Conservation (phyloP, 2,113 vertebrate species). For the Lophius piscatorius region DNA sequence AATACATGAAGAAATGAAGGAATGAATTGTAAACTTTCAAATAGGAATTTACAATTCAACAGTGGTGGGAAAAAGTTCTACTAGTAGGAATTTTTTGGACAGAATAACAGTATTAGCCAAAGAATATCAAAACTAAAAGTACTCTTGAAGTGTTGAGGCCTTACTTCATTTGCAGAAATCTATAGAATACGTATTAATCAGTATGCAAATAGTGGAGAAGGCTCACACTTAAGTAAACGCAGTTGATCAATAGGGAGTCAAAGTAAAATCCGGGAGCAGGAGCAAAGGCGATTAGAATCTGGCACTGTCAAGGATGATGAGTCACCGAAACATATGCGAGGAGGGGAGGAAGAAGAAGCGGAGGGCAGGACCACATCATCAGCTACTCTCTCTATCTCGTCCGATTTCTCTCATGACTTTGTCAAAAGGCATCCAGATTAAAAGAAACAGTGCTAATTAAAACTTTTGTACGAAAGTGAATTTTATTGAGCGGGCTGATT, state of each 20-base stretch:
- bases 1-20: too few species aligned
- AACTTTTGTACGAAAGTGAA: constrained; percentile 59
- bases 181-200: neutral
- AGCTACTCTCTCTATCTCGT: constrained; percentile 30
- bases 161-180: neutral
- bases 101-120: too few species aligned
- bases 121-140: too few species aligned
- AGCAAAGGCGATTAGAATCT: constrained; percentile 68
- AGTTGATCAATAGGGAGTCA: constrained; percentile 24
- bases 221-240: neutral
- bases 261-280: constrained; percentile 60
- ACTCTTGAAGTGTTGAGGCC: too few species aligned
- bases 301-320: constrained; percentile 66
- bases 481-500: constrained; percentile 64
- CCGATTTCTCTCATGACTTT: constrained; percentile 58
- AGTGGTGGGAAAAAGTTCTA: too few species aligned
- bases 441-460: constrained; percentile 66
- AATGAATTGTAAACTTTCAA: too few species aligned
- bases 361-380: constrained; percentile 44
- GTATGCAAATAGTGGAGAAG: neutral
- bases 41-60: too few species aligned
- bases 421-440: constrained; percentile 62
- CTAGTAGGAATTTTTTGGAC: too few species aligned
- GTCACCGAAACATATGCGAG: constrained; percentile 47
- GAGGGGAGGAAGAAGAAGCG: constrained; percentile 45